Percentiles rank a stretch among this genome's conserved stretches.
These are phyloP conservation scores for Tortricodes alternella DNA, from an alignment of 2,888 invertebrate species.

Conservation along the genomic window DNA sequence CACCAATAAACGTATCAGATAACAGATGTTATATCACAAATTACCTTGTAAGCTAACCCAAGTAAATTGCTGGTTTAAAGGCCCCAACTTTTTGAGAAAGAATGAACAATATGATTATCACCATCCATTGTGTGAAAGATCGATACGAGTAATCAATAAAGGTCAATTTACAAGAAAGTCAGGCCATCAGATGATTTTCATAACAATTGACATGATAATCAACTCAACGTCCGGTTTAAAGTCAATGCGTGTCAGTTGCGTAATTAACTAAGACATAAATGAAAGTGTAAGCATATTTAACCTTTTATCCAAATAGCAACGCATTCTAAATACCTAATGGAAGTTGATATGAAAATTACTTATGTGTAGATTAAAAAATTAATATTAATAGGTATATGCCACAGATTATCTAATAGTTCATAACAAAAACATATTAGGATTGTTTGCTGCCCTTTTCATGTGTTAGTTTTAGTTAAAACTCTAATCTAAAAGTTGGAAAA, in stretches of 20 bases:
- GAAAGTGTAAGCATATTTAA: conserved; percentile 20
- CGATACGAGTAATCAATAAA: conserved; percentile 1
- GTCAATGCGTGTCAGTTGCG: conserved; percentile 16
- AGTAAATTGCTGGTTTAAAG: conserved; percentile 1
- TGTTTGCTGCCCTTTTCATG: too few relatives aligned
- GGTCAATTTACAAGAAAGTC: conserved; percentile 18
- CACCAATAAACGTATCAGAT: conserved; percentile 11
- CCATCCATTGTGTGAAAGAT: conserved; percentile 7
- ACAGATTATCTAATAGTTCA: background rate
- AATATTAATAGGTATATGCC: background rate
- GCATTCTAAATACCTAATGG: conserved; percentile 6
- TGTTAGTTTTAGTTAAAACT: too few relatives aligned
- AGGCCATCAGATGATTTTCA: conserved; percentile 8
- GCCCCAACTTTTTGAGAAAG: too few relatives aligned
- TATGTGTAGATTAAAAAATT: too few relatives aligned
- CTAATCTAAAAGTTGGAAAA: too few relatives aligned
- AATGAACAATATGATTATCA: too few relatives aligned
- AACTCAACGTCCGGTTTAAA: conserved; percentile 15
- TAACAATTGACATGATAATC: conserved; percentile 22
- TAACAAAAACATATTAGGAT: too few relatives aligned
- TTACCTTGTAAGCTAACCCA: conserved; percentile 15
- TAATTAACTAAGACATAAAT: conserved; percentile 12
- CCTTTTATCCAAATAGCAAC: conserved; percentile 5
- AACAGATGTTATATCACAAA: conserved; percentile 18
- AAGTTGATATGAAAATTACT: background rate